These are phyloP conservation scores for Hypsibius dujardini DNA, from an alignment of 1,140 invertebrate species.

Conservation along the genomic window DNA sequence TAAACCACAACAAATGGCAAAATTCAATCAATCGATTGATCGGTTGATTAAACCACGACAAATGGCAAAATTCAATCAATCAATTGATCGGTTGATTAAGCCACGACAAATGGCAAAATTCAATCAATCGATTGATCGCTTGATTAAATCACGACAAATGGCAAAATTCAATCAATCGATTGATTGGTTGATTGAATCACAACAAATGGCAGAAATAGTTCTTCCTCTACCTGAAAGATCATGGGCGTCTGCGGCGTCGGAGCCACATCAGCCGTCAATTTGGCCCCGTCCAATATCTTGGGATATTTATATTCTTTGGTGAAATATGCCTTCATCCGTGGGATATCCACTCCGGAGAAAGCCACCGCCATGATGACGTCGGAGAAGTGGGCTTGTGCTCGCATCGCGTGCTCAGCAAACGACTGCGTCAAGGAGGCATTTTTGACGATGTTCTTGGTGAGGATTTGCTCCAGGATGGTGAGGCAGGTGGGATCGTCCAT, in stretches of 20 bases:
- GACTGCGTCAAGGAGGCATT: not conserved
- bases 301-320: not conserved
- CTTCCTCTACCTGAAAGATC: not conserved
- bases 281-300: not conserved
- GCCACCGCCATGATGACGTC: slow-evolving; percentile 9
- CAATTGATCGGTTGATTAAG: no score
- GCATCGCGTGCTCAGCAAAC: slow-evolving; percentile 9
- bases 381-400: slow-evolving; percentile 13
- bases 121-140: no score
- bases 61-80: no score
- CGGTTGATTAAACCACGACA: no score
- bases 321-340: not conserved
- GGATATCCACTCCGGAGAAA: not conserved
- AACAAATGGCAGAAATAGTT: no score
- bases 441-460: not conserved
- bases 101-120: no score
- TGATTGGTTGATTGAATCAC: no score
- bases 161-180: no score
- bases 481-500: not conserved
- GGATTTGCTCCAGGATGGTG: slow-evolving; percentile 3
- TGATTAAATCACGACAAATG: no score
- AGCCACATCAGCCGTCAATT: not conserved
- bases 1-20: no score
- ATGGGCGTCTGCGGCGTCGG: not conserved
- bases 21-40: no score